phyloP scores from a whole-genome alignment of 2,888 invertebrate species.

The Matsumyia berberina region DNA sequence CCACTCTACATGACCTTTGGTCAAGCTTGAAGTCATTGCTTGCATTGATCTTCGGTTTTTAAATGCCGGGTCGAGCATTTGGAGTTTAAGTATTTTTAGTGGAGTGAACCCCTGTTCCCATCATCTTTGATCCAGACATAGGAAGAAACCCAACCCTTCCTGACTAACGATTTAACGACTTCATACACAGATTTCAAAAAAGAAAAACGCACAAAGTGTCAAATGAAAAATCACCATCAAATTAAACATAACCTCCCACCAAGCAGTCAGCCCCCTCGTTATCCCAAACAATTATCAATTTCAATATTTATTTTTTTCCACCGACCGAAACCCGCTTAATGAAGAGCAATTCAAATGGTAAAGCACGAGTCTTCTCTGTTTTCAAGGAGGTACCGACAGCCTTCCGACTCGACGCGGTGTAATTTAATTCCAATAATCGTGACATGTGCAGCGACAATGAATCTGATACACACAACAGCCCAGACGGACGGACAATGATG shows the following conservation, averaged over 20 bases:
- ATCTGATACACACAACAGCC: slow-evolving; percentile 49
- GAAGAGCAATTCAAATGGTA: slow-evolving; percentile 62
- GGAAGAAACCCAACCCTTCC: too few species aligned
- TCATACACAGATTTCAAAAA: too few species aligned
- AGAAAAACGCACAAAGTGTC: neutral
- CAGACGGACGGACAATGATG: slow-evolving; percentile 50
- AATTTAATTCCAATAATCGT: slow-evolving; percentile 67
- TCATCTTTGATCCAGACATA: too few species aligned
- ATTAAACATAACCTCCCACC: slow-evolving; percentile 1
- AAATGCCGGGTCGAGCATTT: too few species aligned
- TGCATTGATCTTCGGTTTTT: too few species aligned
- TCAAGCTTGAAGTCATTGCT: too few species aligned
- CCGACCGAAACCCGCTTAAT: slow-evolving; percentile 25
- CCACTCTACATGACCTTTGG: too few species aligned
- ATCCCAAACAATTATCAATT: slow-evolving; percentile 45
- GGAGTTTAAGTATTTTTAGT: too few species aligned
- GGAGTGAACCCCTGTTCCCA: too few species aligned
- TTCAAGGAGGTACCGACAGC: slow-evolving; percentile 28
- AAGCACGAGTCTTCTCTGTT: slow-evolving; percentile 37
- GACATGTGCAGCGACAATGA: slow-evolving; percentile 61
- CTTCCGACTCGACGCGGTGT: slow-evolving; percentile 25
- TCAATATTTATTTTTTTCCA: slow-evolving; percentile 31
- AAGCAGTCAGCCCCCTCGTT: slow-evolving; percentile 22
- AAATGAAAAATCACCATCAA: slow-evolving; percentile 12
- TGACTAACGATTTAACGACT: too few species aligned